Base-by-base conservation (phyloP, 2,888 invertebrate genomes). In the Bedellia somnulentella region DNA sequence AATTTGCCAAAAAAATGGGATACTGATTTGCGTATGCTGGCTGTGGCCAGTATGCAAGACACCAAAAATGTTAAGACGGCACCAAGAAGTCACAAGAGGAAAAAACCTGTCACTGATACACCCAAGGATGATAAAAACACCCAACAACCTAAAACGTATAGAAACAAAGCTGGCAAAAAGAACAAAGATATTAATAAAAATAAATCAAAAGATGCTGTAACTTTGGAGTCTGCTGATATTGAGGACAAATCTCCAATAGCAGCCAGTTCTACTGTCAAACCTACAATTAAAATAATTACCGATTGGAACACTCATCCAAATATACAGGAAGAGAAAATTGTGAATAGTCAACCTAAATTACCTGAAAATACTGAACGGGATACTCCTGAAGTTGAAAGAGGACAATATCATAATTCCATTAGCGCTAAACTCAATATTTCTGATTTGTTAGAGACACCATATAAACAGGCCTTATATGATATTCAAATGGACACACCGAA, bases 391-490 rank as follows among this genome's bases (percentile, higher is more conserved):
- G 45, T 49, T 27, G 73, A 76, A 32, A 52, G 63, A 37, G 45
- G 64, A 22, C 56, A 52, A 3, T 47, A 71, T 32, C 67, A 67
- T 39, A 73, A 75, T 44, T 64, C 49, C 24, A 66, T 73, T 22
- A 70, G 67, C 22, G 61, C 55, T 4, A 73, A 64, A 44, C 47
- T 73, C 17, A 76, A 75, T 38, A 61, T 76, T 39, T 68, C 71
- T 3, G 66, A 71, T 34, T 49, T 81, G 8, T 50, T 82, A 22
- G 80, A 81, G 42, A 82, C 82, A 2, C 82, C 82, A 1, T 80
- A 78, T 35, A 82, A 82, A 46, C 63, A 66, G 39, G 66, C 62
- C 24, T 41, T 67, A 1, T 61, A 64, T 40, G 66, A 76, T 43
- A 67, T 77, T 15, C 60, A 62, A 47, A 63, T 78, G 57, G 78